Conservation (phyloP, 2,888 invertebrate genomes). For the Patella depressa region DNA sequence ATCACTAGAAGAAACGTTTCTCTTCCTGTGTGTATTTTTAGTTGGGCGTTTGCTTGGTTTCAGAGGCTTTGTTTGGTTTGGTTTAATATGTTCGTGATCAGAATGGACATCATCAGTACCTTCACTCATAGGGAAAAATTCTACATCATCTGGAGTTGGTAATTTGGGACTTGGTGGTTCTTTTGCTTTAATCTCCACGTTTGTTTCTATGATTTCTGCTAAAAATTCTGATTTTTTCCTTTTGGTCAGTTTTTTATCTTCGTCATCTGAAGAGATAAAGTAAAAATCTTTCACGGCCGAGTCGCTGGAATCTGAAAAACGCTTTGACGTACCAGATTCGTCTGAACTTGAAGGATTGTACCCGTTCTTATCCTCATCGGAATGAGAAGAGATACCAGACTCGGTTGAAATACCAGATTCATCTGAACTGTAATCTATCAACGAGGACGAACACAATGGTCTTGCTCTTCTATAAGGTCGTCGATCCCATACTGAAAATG, state of each 20-base stretch:
- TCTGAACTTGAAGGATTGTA: slow-evolving; percentile 33
- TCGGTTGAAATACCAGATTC: slow-evolving; percentile 41
- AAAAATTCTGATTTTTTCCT: not conserved
- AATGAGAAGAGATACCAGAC: slow-evolving; percentile 27
- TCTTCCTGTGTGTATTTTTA: not conserved
- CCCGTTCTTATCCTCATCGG: slow-evolving; percentile 21
- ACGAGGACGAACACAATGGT: slow-evolving; percentile 23
- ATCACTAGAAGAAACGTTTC: not conserved
- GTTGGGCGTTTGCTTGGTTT: not conserved
- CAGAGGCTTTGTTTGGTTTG: not conserved
- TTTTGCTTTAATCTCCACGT: slow-evolving; percentile 1
- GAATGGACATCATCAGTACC: not conserved
- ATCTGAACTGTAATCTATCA: slow-evolving; percentile 40
- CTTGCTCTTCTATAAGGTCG: not conserved
- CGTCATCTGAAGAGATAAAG: slow-evolving; percentile 32
- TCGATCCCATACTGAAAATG: not conserved
- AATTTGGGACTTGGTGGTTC: slow-evolving; percentile 8
- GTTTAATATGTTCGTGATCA: not conserved
- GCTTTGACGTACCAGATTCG: slow-evolving; percentile 25
- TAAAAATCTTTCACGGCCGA: slow-evolving; percentile 38
- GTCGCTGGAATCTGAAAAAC: slow-evolving; percentile 35
- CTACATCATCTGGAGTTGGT: slow-evolving; percentile 23
- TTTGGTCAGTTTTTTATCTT: slow-evolving; percentile 17
- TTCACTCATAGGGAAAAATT: not conserved
- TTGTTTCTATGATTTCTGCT: not conserved